Evolutionary conservation across 2,888 invertebrate genomes (phyloP).

Genomic region (Pecten maximus): DNA sequence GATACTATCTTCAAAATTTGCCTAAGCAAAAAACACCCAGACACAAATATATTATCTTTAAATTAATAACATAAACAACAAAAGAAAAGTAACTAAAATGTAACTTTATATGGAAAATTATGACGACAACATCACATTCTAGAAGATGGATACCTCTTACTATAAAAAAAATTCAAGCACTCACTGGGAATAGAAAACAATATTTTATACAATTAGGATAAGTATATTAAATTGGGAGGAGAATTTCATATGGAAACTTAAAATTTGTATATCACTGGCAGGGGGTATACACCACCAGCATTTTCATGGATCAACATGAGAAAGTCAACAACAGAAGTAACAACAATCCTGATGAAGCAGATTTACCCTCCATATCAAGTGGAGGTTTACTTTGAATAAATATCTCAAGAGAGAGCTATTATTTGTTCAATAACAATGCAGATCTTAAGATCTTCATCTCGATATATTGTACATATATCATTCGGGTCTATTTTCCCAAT

Average conservation of each 20-base stretch:
- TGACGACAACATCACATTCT: slow-evolving; percentile 26
- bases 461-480: slow-evolving; percentile 30
- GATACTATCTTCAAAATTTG: slow-evolving; percentile 30
- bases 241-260: slow-evolving; percentile 22
- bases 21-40: slow-evolving; percentile 34
- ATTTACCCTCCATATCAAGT: slow-evolving; percentile 48
- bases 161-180: slow-evolving; percentile 30
- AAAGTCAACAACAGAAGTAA: slow-evolving; percentile 49
- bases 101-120: slow-evolving; percentile 25
- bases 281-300: slow-evolving; percentile 16
- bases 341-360: slow-evolving; percentile 53
- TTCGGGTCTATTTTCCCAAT: slow-evolving; percentile 31
- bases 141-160: slow-evolving; percentile 35
- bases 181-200: slow-evolving; percentile 31
- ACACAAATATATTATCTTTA: slow-evolving; percentile 33
- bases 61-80: slow-evolving; percentile 35
- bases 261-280: slow-evolving; percentile 36
- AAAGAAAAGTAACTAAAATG: slow-evolving; percentile 18
- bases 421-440: slow-evolving; percentile 49
- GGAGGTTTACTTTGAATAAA: slow-evolving; percentile 48
- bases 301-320: slow-evolving; percentile 40
- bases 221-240: slow-evolving; percentile 21
- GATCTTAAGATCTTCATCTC: slow-evolving; percentile 18
- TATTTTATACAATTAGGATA: slow-evolving; percentile 37
- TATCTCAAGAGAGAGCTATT: slow-evolving; percentile 46